Base-by-base conservation (phyloP, 2,888 invertebrate species). In the Matsumyia berberina region DNA sequence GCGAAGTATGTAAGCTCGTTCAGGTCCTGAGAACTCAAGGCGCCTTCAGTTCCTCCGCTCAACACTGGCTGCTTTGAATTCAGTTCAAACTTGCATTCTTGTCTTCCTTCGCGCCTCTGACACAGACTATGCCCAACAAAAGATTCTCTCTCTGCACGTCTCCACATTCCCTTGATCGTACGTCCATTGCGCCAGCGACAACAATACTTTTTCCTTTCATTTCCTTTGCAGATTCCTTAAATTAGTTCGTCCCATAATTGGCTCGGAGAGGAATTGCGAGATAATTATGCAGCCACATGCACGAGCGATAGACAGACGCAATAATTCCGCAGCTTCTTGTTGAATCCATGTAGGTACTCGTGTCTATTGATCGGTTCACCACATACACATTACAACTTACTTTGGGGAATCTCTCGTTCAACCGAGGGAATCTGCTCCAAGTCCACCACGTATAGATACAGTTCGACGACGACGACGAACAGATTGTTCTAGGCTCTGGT, bases 201-300 rank as follows among this genome's bases (percentile, higher is more conserved):
- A 33, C 15, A 73, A 57, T 19, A 62, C 17, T 81, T 81, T 81
- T 80, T 76, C 8, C 11, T 31, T n/a, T 60, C 3, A 8, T 44
- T 58, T 15, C 49, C 44, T 51, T 35, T 37, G 69, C 39, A 67
- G 73, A 83, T 83, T 83, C 79, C 62, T 39, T 12, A 83, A 78
- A 83, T 83, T 83, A 83, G 79, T 62, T 79, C 51, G 57, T 64
- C 17, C 78, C 83, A 64, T 83, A 79, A 79, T 73, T 55, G 83
- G 73, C 35, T 19, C 55, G 24, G 24, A 33, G 6, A 62, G 37
- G 79, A 73, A 79, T 83, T 69, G 83, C 55, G 17, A 73, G 69
- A 79, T 79, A 74, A 74, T 79, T 79, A 74, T 57, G 73, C 66
- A 57, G 57, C 69, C 74, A 9, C 12, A 31, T 35, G 12, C 51